phyloP scores from a whole-genome alignment of 1,140 invertebrate species.

The Cydia fagiglandana region DNA sequence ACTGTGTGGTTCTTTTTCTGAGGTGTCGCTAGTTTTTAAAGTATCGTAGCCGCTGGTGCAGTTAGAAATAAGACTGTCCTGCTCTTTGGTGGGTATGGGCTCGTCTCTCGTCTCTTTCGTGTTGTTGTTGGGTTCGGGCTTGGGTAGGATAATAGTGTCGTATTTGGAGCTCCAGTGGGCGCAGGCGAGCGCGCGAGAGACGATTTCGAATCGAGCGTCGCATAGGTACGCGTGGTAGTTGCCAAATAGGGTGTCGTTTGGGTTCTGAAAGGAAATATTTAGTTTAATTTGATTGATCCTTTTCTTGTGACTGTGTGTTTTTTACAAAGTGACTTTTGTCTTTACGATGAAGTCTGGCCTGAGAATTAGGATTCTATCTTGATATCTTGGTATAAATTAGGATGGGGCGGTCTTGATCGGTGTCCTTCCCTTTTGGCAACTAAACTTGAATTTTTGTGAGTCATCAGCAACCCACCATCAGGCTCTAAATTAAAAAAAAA shows the following conservation, averaged over 20 bases:
- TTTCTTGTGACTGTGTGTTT: too few relatives aligned
- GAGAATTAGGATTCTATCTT: too few relatives aligned
- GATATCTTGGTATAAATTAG: too few relatives aligned
- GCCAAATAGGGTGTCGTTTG: constrained; percentile 82
- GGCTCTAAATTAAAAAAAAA: too few relatives aligned
- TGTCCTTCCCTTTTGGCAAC: too few relatives aligned
- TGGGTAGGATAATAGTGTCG: constrained; percentile 79
- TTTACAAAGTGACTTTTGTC: too few relatives aligned
- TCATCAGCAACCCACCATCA: too few relatives aligned
- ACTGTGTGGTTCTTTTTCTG: constrained; percentile 67
- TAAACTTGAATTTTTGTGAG: too few relatives aligned
- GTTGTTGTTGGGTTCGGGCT: constrained; percentile 68
- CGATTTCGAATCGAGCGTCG: constrained; percentile 89
- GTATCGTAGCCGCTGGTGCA: constrained; percentile 70
- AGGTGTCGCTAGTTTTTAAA: constrained; percentile 68
- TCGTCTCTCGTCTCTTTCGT: constrained; percentile 62
- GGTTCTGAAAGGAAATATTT: constrained; percentile 58
- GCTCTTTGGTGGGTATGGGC: constrained; percentile 50
- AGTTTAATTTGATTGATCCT: background rate
- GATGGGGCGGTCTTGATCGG: too few relatives aligned
- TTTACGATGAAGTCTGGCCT: too few relatives aligned
- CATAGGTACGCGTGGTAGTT: constrained; percentile 91
- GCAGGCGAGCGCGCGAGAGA: constrained; percentile 86
- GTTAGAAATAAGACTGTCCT: constrained; percentile 66
- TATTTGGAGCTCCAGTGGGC: constrained; percentile 88